phyloP scores from a whole-genome alignment of 2,113 vertebrate genomes.

The Prinia subflava region DNA sequence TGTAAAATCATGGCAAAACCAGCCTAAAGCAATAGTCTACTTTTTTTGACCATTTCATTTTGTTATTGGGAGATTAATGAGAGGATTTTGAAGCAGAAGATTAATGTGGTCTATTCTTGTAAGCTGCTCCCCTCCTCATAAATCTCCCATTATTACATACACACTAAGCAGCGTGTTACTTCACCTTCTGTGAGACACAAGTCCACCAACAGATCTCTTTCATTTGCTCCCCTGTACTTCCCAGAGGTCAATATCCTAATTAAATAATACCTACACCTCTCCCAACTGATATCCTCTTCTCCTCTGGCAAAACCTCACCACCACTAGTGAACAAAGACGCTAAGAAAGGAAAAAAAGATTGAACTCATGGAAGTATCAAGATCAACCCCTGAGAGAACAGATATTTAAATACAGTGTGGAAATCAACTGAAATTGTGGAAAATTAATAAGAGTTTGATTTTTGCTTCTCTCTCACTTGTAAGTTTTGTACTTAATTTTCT shows the following conservation, averaged over 20 bases:
- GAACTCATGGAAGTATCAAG: background rate
- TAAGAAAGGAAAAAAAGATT: background rate
- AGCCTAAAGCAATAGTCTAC: background rate
- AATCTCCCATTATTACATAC: background rate
- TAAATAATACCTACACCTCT: background rate
- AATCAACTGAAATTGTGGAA: background rate
- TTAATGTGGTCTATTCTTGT: constrained; percentile 35
- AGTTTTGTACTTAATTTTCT: background rate
- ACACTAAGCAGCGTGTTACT: background rate
- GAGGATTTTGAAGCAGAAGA: background rate
- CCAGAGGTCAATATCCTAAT: background rate
- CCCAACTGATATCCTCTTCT: background rate
- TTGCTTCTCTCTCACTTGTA: background rate
- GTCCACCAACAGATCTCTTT: background rate
- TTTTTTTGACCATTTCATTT: background rate
- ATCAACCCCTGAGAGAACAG: background rate
- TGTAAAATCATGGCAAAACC: background rate
- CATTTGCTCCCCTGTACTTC: background rate
- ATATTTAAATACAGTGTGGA: background rate
- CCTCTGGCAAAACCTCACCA: accelerated
- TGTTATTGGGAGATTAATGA: constrained; percentile 30
- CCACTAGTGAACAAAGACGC: background rate
- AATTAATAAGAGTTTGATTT: background rate
- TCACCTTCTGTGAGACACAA: background rate
- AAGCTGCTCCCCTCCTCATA: background rate